Conservation (phyloP, 2,113 vertebrate species). For the Nycticebus coucang region DNA sequence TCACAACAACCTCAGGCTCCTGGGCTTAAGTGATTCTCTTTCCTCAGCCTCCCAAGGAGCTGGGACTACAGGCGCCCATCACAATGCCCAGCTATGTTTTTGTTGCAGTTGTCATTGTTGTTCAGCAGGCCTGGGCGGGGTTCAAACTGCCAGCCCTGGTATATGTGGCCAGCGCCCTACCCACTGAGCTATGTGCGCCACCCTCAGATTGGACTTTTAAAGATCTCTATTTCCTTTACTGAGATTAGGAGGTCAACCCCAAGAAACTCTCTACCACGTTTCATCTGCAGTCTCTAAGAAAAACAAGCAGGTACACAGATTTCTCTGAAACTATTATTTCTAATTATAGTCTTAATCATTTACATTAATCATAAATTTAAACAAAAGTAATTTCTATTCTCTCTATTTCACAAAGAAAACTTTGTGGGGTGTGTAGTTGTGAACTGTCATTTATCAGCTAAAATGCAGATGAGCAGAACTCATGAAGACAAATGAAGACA, state of each 20-base stretch:
- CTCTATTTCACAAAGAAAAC: background rate
- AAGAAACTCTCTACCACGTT: background rate
- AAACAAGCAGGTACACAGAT: background rate
- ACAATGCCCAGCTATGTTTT: no score
- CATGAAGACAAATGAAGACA: background rate
- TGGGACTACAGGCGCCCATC: no score
- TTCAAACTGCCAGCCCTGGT: no score
- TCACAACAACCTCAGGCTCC: no score
- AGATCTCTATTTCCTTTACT: background rate
- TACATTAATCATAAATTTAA: constrained; percentile 15
- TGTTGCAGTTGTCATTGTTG: no score
- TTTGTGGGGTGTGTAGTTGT: background rate
- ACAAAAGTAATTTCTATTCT: background rate
- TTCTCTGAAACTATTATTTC: background rate
- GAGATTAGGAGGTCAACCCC: background rate
- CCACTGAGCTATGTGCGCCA: no score
- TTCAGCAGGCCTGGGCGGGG: no score
- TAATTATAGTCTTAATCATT: background rate
- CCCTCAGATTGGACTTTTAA: background rate
- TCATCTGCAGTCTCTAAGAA: background rate
- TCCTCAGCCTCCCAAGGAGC: no score
- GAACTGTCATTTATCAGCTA: background rate
- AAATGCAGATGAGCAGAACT: background rate
- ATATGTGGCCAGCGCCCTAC: no score
- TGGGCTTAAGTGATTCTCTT: no score